Base-by-base conservation (phyloP, 2,797 vertebrate species). In the Adrianichthys oophorus region DNA sequence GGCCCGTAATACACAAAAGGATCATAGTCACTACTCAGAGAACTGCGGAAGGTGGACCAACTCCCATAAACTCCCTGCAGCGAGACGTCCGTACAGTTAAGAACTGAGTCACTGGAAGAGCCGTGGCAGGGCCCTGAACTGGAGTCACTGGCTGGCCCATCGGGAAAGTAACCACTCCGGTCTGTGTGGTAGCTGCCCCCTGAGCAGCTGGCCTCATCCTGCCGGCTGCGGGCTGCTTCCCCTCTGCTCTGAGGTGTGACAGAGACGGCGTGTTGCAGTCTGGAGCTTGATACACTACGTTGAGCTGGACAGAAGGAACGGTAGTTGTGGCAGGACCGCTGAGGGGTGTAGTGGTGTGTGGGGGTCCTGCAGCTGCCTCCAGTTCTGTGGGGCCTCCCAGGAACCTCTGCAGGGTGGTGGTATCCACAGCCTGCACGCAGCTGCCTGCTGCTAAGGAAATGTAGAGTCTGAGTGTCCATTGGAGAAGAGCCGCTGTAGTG, bases 41-140 rank as follows among this genome's bases (percentile, higher is more conserved):
- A 98, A 89, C 98, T 98, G 60, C 93, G 96, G 88, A 97, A 97
- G 0, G 96, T 98, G 72, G 98, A 99, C 74, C 95, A 95, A 92
- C 97, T 98, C 79, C 97, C 98, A 0, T 98, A 97, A 63, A 97
- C 92, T 21, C 95, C 96, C 75, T 96, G 96, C 67, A 98, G 90
- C 65, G 96, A 98, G 66, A 98, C 24, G 0, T 99, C 98, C 0
- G 97, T 98, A 83, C 96, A 99, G 85, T 98, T 98, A 65, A 98
- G 86, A 67, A 97, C 90, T 0, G 97, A 98, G 89, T 99, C 98
- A 41, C 97, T 99, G 65, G 97, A 98, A 26, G 97, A 98, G 52
- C 95, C 95, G 0, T 97, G 95, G 75, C 96, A 98, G 15, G 97
- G 97, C 15, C 97, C 97, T 0, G 97, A 99, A 83, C 97, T 99